These are phyloP conservation scores for Dinoponera quadriceps DNA, from an alignment of 1,140 invertebrate genomes.

Conservation along the genomic window DNA sequence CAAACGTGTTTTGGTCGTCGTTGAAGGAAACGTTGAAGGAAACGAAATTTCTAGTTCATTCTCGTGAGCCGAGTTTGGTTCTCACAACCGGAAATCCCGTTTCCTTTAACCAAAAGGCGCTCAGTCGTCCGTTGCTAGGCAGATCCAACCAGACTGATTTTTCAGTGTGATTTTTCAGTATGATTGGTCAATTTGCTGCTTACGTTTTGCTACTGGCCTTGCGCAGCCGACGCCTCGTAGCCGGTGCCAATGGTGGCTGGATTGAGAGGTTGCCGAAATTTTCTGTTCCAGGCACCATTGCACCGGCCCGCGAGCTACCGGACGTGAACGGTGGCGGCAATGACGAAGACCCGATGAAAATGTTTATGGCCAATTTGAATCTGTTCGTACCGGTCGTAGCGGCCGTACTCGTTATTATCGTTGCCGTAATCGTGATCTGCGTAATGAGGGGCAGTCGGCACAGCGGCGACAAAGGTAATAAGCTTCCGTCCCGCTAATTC, in stretches of 20 bases:
- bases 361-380: constrained; percentile 95
- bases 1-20: no score
- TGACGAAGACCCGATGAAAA: constrained; percentile 92
- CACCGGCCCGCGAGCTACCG: constrained; percentile 94
- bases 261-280: constrained; percentile 69
- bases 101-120: no score
- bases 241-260: constrained; percentile 85
- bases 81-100: no score
- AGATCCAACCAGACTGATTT: no score
- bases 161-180: no score
- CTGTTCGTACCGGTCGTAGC: constrained; percentile 97
- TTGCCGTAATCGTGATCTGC: constrained; percentile 96
- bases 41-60: no score
- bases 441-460: constrained; percentile 93
- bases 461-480: constrained; percentile 92
- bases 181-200: no score
- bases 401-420: constrained; percentile 95
- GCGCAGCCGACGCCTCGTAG: constrained; percentile 72
- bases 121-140: no score
- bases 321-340: constrained; percentile 87
- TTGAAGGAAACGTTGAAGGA: no score
- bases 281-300: constrained; percentile 96
- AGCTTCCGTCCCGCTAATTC: constrained; percentile 73
- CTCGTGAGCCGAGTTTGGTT: no score
- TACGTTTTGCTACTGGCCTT: no score